A percentile compares a stretch with the other conserved stretches of the same genome.
phyloP scores from a whole-genome alignment of 1,140 invertebrate genomes.

The Drosophila kurseongensis region DNA sequence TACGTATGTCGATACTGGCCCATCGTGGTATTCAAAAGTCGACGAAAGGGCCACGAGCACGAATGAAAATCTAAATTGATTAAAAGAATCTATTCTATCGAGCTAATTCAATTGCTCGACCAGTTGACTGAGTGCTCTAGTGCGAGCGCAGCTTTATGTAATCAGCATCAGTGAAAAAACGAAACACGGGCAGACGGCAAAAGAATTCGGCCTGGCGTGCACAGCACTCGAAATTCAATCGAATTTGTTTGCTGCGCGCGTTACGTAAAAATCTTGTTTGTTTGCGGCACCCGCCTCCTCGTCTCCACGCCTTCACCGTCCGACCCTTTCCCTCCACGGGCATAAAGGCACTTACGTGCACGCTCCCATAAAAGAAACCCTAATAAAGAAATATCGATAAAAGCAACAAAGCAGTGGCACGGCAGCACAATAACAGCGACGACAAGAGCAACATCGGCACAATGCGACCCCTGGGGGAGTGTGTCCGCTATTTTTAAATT shows the following conservation, averaged over 20 bases:
- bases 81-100: constrained; percentile 58
- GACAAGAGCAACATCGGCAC: constrained; percentile 25
- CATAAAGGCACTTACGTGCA: constrained; percentile 76
- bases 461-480: constrained; percentile 27
- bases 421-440: constrained; percentile 25
- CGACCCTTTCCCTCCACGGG: constrained; percentile 6
- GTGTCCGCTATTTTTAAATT: constrained; percentile 63
- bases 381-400: constrained; percentile 82
- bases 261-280: constrained; percentile 69
- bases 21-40: background rate
- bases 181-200: background rate
- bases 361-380: constrained; percentile 80
- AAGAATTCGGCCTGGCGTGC: background rate
- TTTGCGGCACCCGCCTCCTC: constrained; percentile 3
- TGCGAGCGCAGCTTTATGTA: constrained; percentile 57
- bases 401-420: constrained; percentile 49
- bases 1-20: constrained; percentile 6
- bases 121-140: constrained; percentile 20
- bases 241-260: constrained; percentile 57
- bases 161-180: constrained; percentile 26
- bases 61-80: constrained; percentile 60
- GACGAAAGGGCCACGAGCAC: constrained; percentile 2
- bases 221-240: constrained; percentile 46
- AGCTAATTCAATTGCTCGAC: constrained; percentile 49
- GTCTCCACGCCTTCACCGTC: background rate